Evolutionary conservation across 2,797 vertebrate genomes (phyloP).

Genomic region (Microctenopoma stevenorrisi): DNA sequence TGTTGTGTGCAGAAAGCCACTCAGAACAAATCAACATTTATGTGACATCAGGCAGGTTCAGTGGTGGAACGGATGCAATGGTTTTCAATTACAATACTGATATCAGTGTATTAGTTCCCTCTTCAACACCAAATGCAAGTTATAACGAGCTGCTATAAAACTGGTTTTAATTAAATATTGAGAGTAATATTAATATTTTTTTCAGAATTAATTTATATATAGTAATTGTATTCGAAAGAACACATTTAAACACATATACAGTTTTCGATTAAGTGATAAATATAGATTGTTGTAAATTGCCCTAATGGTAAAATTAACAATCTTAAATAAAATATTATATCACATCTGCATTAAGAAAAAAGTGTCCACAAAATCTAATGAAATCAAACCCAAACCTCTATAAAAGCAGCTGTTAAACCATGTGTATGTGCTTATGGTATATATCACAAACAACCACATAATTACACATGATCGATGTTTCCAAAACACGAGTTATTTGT

Average conservation of each 20-base stretch:
- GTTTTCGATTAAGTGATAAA: not conserved
- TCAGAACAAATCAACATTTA: slow-evolving; percentile 80
- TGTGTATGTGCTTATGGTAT: not conserved
- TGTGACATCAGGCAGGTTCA: slow-evolving; percentile 78
- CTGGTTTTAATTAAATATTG: not conserved
- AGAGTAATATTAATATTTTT: not conserved
- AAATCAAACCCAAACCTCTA: not conserved
- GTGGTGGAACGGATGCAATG: slow-evolving; percentile 68
- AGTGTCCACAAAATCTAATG: not conserved
- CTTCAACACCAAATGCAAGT: slow-evolving; percentile 36
- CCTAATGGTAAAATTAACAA: no score
- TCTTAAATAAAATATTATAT: not conserved
- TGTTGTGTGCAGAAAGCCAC: slow-evolving; percentile 71
- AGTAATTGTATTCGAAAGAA: no score
- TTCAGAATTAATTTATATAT: no score
- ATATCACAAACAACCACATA: slow-evolving; percentile 8
- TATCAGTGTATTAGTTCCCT: slow-evolving; percentile 65
- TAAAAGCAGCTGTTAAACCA: not conserved
- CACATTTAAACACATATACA: not conserved
- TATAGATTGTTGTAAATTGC: not conserved
- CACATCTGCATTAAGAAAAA: slow-evolving; percentile 5
- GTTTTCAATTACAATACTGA: slow-evolving; percentile 75
- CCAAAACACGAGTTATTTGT: slow-evolving; percentile 13
- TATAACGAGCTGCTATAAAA: slow-evolving; percentile 31
- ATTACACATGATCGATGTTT: slow-evolving; percentile 21